Conservation (phyloP, 1,140 invertebrate species). For the Nasonia longicornis region DNA sequence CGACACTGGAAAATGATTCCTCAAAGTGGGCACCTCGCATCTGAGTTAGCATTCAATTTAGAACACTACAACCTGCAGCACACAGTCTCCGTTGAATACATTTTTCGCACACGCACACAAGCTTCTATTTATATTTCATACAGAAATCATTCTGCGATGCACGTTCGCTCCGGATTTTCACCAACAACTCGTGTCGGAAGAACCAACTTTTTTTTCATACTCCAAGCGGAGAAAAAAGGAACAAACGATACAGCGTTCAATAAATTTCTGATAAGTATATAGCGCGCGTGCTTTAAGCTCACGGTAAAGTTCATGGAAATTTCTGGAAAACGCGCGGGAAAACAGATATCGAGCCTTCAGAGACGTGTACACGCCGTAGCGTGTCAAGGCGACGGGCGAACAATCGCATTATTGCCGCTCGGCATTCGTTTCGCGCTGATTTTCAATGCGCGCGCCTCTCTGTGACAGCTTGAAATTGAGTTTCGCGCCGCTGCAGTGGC, state of each 20-base stretch:
- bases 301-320: slow-evolving; percentile 30
- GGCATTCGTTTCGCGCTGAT: slow-evolving; percentile 32
- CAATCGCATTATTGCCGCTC: slow-evolving; percentile 36
- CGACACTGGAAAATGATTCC: not conserved
- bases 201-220: no score
- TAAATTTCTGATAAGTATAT: slow-evolving; percentile 2
- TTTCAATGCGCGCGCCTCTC: slow-evolving; percentile 17
- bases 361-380: not conserved
- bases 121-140: no score
- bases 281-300: not conserved
- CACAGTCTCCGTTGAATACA: no score
- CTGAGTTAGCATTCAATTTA: no score
- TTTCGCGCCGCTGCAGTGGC: not conserved
- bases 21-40: not conserved
- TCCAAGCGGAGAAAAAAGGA: not conserved
- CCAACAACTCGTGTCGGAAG: no score
- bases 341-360: slow-evolving; percentile 30
- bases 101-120: no score
- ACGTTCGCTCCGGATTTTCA: no score
- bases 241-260: not conserved
- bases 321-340: not conserved
- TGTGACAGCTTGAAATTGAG: slow-evolving; percentile 36
- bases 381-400: slow-evolving; percentile 28
- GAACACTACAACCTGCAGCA: no score
- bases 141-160: no score